Evolutionary conservation across 2,113 vertebrate species (phyloP).

Genomic region (Laticauda laticaudata): DNA sequence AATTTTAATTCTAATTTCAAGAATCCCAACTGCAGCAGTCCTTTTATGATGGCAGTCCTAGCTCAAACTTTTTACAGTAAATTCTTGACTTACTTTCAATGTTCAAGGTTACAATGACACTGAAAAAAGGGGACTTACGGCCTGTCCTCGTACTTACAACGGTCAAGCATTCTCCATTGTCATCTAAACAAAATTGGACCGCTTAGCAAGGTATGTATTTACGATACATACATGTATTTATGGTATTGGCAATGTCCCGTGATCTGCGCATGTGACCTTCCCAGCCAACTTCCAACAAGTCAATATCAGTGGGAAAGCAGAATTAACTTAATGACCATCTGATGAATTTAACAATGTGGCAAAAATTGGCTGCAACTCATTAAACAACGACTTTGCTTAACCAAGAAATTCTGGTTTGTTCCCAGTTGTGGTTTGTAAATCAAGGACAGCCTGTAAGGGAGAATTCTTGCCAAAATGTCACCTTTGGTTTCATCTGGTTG

Average conservation of each 20-base stretch:
- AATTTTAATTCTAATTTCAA: neutral
- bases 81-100: neutral
- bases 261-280: no score
- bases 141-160: no score
- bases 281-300: no score
- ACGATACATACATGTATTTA: no score
- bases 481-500: neutral
- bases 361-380: neutral
- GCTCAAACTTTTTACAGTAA: neutral
- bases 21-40: rapidly evolving
- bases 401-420: neutral
- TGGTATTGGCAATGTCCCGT: no score
- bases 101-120: neutral
- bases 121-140: neutral
- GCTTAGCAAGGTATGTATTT: no score
- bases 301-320: neutral
- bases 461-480: neutral
- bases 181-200: no score
- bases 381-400: neutral
- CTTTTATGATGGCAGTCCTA: neutral
- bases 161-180: no score
- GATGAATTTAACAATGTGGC: neutral
- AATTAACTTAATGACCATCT: neutral
- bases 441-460: neutral
- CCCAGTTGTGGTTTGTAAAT: neutral